Evolutionary conservation across 2,113 vertebrate species (phyloP), one percentile per base, ranked within the genome.

Genomic region (Tautogolabrus adspersus): DNA sequence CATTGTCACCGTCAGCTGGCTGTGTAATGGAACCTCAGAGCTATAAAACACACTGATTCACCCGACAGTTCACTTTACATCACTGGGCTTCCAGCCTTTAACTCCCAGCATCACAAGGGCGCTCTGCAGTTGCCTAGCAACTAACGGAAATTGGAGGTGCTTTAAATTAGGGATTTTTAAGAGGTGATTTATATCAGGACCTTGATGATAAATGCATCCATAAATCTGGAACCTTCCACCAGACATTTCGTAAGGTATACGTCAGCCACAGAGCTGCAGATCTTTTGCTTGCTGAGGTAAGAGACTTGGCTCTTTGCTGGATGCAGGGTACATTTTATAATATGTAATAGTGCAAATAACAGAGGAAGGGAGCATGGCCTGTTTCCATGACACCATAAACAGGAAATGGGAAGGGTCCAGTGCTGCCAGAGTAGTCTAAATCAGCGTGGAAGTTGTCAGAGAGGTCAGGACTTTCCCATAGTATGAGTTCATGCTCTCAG

Each of bases 111-210:
- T 88, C 81, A 38, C 86, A 66, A 74, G 66, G 67, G 83, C 42
- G 13, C 89, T 77, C 76, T 58, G 2, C 9, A 47, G 94, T 95
- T 94, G 92, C 94, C 77, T 89, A 92, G 94, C 92, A 94, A 95
- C 94, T 83, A 75, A 84, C 90, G 74, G 77, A 83, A 92, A 91
- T 79, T 71, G 82, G 78, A 92, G 72, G 90, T 92, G 89, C 84
- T 75, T 91, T 90, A 93, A 92, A 92, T 83, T 86, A 81, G 79
- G 57, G 60, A 71, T 85, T 90, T 49, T 87, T 80, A 86, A 74
- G 64, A 79, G 67, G 67, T 86, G 87, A 84, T 88, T 87, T 88
- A 82, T 77, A 73, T 64, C 34, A 78, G 63, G 79, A 65, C 75
- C 77, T 72, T 76, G 47, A 78, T 87, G 90, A 90, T 76, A 81